Conservation (phyloP, 2,113 vertebrate species). For the Mus spicilegus region DNA sequence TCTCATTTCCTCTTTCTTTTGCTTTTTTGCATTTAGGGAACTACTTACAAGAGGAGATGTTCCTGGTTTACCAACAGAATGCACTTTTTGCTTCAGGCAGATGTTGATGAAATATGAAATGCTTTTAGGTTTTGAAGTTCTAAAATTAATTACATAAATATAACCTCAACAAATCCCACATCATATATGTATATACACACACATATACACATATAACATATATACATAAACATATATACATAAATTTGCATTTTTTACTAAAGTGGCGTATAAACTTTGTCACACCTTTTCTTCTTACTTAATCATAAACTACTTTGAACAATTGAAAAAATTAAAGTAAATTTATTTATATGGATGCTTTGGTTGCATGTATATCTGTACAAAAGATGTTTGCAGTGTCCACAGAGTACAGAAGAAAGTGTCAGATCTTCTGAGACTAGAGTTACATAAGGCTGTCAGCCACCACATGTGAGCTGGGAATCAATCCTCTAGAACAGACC, state of each 20-base stretch:
- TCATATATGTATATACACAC: no score
- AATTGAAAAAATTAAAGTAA: not conserved
- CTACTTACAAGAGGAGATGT: not conserved
- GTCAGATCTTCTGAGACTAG: not conserved
- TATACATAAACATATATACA: no score
- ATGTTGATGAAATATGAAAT: constrained; percentile 18
- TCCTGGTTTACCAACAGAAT: constrained; percentile 8
- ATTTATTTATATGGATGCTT: not conserved
- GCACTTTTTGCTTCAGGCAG: constrained; percentile 27
- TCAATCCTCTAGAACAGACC: not conserved
- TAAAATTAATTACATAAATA: not conserved
- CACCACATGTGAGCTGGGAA: not conserved
- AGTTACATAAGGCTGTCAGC: not conserved
- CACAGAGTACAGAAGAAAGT: not conserved
- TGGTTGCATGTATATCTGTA: not conserved
- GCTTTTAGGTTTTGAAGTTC: not conserved
- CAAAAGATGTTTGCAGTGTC: not conserved
- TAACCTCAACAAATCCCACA: not conserved
- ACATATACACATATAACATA: no score
- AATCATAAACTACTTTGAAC: not conserved
- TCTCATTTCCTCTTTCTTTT: not conserved
- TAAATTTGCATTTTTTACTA: not conserved
- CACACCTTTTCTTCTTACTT: not conserved
- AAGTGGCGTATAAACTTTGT: not conserved
- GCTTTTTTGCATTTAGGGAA: not conserved